Conservation (phyloP, 2,888 invertebrate species). For the Hesperia comma region DNA sequence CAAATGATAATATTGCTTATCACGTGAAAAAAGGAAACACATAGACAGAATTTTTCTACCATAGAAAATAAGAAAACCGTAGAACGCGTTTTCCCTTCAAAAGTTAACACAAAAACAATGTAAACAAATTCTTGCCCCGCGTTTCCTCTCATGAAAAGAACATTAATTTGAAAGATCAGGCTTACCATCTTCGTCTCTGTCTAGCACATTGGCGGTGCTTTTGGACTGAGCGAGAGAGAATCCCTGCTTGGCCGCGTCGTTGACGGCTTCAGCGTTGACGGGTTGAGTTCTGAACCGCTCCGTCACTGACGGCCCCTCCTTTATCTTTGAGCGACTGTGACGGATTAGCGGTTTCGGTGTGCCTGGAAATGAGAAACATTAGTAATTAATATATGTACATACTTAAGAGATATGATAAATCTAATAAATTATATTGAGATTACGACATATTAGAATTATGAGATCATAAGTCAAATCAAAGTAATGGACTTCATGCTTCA, state of each 20-base stretch:
- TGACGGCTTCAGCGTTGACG: conserved; percentile 62
- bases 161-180: neutral
- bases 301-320: conserved; percentile 69
- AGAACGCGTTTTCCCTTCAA: no score
- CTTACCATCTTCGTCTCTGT: conserved; percentile 82
- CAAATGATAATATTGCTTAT: no score
- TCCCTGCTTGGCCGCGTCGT: conserved; percentile 46
- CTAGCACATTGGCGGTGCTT: conserved; percentile 76
- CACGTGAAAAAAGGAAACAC: no score
- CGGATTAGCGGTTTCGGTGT: conserved; percentile 76
- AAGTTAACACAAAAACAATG: no score
- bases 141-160: neutral
- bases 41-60: no score
- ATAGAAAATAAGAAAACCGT: no score
- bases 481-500: no score
- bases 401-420: neutral
- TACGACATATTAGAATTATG: no score
- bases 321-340: conserved; percentile 76
- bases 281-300: conserved; percentile 89
- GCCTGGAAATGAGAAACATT: conserved; percentile 63
- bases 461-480: no score
- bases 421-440: no score
- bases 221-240: conserved; percentile 70
- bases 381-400: conserved; percentile 3
- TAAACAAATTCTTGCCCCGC: neutral